phyloP scores from a whole-genome alignment of 2,888 invertebrate species.

The Dasysyrphus albostriatus region DNA sequence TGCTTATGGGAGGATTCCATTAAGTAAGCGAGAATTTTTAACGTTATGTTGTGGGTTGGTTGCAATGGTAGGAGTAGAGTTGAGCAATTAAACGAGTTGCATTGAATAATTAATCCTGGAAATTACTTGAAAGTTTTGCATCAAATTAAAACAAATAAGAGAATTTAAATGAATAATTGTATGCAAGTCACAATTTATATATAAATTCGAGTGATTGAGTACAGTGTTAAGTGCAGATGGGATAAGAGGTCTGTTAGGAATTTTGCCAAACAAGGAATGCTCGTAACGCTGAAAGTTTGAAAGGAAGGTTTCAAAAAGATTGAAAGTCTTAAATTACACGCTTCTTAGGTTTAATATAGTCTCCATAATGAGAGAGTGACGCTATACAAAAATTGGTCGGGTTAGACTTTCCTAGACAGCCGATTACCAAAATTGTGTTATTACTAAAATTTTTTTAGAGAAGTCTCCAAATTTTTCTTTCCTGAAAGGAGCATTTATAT shows the following conservation, averaged over 20 bases:
- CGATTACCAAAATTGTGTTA: too few species aligned
- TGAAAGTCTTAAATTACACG: too few species aligned
- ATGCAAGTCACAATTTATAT: constrained; percentile 27
- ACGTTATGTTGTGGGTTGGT: constrained; percentile 10
- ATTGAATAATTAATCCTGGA: constrained; percentile 58
- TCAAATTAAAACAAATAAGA: constrained; percentile 35
- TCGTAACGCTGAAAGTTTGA: too few species aligned
- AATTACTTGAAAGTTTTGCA: constrained; percentile 48
- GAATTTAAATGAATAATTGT: constrained; percentile 39
- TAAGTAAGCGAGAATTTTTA: constrained; percentile 30
- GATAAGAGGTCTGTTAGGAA: background rate
- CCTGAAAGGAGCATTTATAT: too few species aligned
- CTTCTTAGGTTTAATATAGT: too few species aligned
- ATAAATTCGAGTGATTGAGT: background rate
- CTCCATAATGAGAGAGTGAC: too few species aligned
- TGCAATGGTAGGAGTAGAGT: background rate
- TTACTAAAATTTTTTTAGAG: too few species aligned
- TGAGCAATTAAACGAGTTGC: constrained; percentile 64
- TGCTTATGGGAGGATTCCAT: constrained; percentile 14
- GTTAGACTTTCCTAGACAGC: too few species aligned
- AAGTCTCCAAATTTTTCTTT: too few species aligned
- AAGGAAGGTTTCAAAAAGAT: too few species aligned
- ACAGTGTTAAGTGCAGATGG: background rate
- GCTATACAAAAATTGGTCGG: too few species aligned
- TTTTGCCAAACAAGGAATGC: background rate